These are phyloP conservation scores for Borostomias antarcticus DNA, from an alignment of 2,797 vertebrate species.

Conservation along the genomic window DNA sequence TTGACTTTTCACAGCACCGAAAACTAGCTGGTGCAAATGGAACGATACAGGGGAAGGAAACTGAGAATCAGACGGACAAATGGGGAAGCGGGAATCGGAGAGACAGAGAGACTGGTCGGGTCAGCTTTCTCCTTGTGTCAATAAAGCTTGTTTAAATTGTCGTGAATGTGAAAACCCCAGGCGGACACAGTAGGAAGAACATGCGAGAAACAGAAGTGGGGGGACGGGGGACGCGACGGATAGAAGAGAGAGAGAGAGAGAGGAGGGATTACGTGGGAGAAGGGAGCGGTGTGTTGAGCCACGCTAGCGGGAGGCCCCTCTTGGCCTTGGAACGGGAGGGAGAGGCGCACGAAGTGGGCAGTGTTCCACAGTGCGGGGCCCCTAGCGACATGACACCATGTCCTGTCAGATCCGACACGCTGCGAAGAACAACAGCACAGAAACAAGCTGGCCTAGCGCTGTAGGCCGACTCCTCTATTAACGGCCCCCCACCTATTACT, in stretches of 20 bases:
- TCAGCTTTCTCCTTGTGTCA: no score
- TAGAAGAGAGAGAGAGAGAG: background rate
- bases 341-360: background rate
- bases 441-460: constrained; percentile 42
- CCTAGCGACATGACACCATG: background rate
- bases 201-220: no score
- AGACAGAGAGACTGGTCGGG: no score
- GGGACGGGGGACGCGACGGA: constrained; percentile 16
- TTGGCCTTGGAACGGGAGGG: background rate
- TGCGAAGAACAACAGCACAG: constrained; percentile 9
- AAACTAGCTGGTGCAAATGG: no score
- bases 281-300: background rate
- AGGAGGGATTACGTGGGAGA: background rate
- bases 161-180: no score
- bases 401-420: background rate
- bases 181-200: no score
- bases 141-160: constrained; percentile 26
- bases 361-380: background rate
- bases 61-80: no score
- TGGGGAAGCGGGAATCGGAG: no score
- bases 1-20: no score
- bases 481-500: constrained; percentile 28
- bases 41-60: no score
- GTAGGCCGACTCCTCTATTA: background rate
- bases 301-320: background rate